Conservation (phyloP, 1,140 invertebrate genomes). For the Galendromus occidentalis region DNA sequence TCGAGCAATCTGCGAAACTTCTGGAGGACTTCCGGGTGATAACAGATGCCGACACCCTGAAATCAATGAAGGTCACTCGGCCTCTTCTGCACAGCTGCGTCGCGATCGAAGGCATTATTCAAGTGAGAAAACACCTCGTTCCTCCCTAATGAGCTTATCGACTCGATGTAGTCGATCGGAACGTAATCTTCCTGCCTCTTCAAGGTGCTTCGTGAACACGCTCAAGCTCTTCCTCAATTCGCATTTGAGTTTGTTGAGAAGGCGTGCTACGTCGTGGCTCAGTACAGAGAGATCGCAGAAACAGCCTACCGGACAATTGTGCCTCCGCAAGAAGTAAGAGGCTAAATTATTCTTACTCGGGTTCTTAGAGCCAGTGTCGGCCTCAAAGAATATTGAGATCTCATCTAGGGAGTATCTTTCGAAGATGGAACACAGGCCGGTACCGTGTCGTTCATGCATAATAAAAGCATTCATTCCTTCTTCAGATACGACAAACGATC, state of each 20-base stretch:
- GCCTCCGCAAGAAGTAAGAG: background rate
- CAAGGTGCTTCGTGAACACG: background rate
- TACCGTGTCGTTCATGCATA: too few relatives aligned
- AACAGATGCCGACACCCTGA: constrained; percentile 42
- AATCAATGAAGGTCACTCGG: constrained; percentile 37
- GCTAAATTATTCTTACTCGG: too few relatives aligned
- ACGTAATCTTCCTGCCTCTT: background rate
- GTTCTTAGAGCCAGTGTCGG: too few relatives aligned
- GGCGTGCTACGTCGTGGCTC: background rate
- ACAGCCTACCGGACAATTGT: background rate
- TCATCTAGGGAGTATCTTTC: too few relatives aligned
- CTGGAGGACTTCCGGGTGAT: constrained; percentile 27
- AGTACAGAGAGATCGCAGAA: background rate
- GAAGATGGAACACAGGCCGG: too few relatives aligned
- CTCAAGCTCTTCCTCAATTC: background rate
- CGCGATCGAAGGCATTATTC: background rate
- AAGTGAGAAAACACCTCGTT: constrained; percentile 30
- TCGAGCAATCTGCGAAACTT: background rate
- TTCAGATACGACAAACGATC: background rate
- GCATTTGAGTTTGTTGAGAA: background rate
- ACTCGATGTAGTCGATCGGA: background rate
- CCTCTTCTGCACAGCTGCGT: constrained; percentile 37
- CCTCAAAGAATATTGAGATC: too few relatives aligned
- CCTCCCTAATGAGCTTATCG: too few relatives aligned
- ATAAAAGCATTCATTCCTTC: too few relatives aligned